Evolutionary conservation across 2,113 vertebrate species (phyloP).

Genomic region (Pao palembangensis): DNA sequence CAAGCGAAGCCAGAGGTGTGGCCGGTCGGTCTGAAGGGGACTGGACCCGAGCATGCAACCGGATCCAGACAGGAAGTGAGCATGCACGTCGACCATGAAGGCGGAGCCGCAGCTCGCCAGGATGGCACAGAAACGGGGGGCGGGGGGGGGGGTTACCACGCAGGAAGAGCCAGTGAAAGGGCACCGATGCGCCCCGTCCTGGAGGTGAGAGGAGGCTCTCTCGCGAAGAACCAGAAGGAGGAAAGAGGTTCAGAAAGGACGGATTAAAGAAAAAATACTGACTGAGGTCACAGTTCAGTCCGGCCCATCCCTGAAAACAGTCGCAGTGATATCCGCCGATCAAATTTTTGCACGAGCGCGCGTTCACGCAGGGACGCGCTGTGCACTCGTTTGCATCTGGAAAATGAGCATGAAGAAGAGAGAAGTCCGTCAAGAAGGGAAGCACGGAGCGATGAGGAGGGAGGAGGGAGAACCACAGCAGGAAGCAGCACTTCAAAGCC

Average conservation of each 20-base stretch:
- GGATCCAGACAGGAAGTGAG: conserved; percentile 11
- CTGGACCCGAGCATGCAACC: conserved; percentile 19
- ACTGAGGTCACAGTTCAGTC: conserved; percentile 97
- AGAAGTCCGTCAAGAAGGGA: conserved; percentile 47
- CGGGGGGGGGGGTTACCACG: conserved; percentile 41
- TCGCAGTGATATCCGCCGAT: conserved; percentile 99
- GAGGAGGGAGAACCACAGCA: conserved; percentile 6
- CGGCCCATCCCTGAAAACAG: conserved; percentile 95
- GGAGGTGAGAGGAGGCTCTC: conserved; percentile 24
- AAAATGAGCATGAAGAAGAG: conserved; percentile 75
- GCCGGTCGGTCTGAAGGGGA: conserved; percentile 1
- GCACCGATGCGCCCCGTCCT: conserved; percentile 24
- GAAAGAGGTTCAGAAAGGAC: conserved; percentile 1
- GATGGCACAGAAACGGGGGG: conserved; percentile 1
- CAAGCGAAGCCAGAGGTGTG: conserved; percentile 13
- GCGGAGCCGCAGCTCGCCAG: conserved; percentile 21
- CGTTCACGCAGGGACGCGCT: conserved; percentile 89
- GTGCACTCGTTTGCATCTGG: conserved; percentile 98
- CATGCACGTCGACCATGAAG: conserved; percentile 37
- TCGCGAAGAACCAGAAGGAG: conserved; percentile 12
- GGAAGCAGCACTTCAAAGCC: conserved; percentile 1
- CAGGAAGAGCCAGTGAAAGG: conserved; percentile 30
- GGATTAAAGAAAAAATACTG: conserved; percentile 78
- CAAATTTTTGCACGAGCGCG: conserved; percentile 98
- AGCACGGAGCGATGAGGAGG: conserved; percentile 18